Conservation (phyloP, 2,888 invertebrate genomes). For the Vanessa cardui region DNA sequence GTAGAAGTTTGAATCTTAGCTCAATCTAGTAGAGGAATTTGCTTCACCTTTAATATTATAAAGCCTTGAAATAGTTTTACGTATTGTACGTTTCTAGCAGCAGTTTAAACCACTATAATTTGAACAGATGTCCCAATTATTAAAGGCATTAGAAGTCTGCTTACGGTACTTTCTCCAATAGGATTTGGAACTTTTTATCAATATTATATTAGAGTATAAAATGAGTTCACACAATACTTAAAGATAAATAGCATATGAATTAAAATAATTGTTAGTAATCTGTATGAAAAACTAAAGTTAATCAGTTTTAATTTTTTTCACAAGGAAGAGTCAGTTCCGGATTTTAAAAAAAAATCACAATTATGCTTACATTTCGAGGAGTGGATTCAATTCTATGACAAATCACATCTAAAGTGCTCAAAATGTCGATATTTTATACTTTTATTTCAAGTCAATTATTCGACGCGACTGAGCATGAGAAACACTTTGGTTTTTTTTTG, state of each 20-base stretch:
- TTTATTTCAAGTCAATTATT: slow-evolving; percentile 37
- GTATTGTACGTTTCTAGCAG: background rate
- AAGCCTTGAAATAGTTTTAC: background rate
- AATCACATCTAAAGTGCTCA: slow-evolving; percentile 27
- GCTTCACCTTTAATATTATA: background rate
- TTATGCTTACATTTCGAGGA: background rate
- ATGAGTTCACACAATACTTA: background rate
- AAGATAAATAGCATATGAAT: background rate
- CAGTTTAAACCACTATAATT: slow-evolving; percentile 6
- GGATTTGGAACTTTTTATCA: background rate
- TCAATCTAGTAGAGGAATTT: slow-evolving; percentile 1
- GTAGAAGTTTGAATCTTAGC: slow-evolving; percentile 19
- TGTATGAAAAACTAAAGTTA: no score
- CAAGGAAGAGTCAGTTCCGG: no score
- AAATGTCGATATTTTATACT: slow-evolving; percentile 30
- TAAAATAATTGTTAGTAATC: no score
- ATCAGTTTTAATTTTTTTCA: no score
- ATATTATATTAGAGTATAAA: no score
- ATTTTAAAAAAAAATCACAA: background rate
- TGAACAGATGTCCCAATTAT: background rate
- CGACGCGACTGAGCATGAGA: slow-evolving; percentile 24
- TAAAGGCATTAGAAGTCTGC: background rate
- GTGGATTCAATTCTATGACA: slow-evolving; percentile 1
- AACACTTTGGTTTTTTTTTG: slow-evolving; percentile 22
- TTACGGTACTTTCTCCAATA: background rate